phyloP scores from a whole-genome alignment of 1,140 invertebrate genomes.

The Sinonovacula constricta region DNA sequence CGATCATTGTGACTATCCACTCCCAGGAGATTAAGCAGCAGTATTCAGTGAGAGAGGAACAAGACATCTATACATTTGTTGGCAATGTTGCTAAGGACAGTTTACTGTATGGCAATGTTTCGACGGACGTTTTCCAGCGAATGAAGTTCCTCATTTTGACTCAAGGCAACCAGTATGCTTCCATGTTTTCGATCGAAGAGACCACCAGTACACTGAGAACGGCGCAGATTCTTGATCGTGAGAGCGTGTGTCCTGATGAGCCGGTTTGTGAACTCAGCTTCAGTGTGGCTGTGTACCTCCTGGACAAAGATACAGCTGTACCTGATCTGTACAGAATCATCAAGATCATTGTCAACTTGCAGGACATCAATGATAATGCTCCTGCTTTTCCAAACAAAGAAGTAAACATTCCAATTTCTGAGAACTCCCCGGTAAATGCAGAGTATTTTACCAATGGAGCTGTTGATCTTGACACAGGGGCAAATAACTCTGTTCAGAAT shows the following conservation, averaged over 20 bases:
- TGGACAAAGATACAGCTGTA: conserved; percentile 46
- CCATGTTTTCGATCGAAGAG: conserved; percentile 67
- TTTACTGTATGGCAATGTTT: conserved; percentile 63
- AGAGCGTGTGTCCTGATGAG: conserved; percentile 60
- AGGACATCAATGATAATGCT: conserved; percentile 95
- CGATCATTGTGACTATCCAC: too few relatives aligned
- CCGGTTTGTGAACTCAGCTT: conserved; percentile 61
- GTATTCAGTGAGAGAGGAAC: conserved; percentile 66
- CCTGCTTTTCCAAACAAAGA: conserved; percentile 84
- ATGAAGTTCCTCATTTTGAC: conserved; percentile 71
- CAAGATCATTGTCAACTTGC: conserved; percentile 67
- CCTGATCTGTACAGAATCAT: conserved; percentile 70
- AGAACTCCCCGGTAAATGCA: conserved; percentile 79
- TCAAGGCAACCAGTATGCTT: conserved; percentile 60
- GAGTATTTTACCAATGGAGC: conserved; percentile 84
- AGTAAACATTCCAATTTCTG: conserved; percentile 63
- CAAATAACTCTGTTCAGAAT: conserved; percentile 74
- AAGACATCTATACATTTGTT: conserved; percentile 62
- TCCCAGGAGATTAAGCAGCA: conserved; percentile 48
- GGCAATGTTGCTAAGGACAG: conserved; percentile 71
- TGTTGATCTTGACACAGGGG: conserved; percentile 82
- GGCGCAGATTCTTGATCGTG: conserved; percentile 63
- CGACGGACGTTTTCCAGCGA: conserved; percentile 60
- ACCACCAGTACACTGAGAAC: conserved; percentile 67
- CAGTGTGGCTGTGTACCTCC: conserved; percentile 67